These are phyloP conservation scores for Pseudonaja textilis DNA, from an alignment of 2,113 vertebrate genomes.

Conservation along the genomic window DNA sequence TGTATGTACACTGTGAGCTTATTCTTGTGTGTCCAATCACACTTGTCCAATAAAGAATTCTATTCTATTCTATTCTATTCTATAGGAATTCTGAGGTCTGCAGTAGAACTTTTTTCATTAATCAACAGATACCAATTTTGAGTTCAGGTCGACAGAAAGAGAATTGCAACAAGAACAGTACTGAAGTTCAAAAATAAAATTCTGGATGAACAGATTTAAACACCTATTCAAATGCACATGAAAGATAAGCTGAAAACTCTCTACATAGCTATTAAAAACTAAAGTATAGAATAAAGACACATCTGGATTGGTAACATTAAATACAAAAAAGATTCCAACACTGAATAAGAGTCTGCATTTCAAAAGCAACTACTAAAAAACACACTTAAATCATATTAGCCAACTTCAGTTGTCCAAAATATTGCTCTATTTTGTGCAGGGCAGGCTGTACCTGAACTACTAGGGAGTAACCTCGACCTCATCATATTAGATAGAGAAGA, in stretches of 20 bases:
- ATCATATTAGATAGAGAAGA: slow-evolving; percentile 18
- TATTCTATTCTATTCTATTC: too few species aligned
- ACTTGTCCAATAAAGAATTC: background rate
- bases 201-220: background rate
- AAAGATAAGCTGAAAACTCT: background rate
- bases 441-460: background rate
- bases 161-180: background rate
- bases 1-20: background rate
- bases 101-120: background rate
- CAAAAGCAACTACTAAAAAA: background rate
- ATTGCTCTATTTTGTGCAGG: background rate
- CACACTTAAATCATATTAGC: background rate
- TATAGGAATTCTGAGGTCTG: background rate
- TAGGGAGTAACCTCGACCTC: background rate
- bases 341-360: background rate
- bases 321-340: background rate
- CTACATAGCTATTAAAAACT: background rate
- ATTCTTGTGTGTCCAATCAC: background rate
- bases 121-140: background rate
- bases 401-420: background rate
- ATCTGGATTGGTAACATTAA: background rate
- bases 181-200: background rate
- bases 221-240: background rate
- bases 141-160: background rate
- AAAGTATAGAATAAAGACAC: background rate